Percentiles rank a stretch among this genome's conserved stretches.
Conservation (phyloP, 2,113 vertebrate species). For the Nipponia nippon region DNA sequence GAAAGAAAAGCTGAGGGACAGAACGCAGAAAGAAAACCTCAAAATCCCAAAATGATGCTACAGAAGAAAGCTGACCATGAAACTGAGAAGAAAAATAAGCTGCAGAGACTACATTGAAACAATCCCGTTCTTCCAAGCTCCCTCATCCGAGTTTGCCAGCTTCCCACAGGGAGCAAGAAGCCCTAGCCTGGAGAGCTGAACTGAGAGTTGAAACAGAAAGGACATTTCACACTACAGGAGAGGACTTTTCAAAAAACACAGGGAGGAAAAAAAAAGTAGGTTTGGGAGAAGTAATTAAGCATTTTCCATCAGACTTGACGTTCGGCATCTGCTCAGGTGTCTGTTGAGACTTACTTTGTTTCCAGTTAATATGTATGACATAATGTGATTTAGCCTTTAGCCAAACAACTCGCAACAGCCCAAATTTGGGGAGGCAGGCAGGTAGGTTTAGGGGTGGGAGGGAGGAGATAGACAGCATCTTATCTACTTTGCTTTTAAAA, state of each 20-base stretch:
- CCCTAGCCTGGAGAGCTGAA: neutral
- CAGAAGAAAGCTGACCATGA: neutral
- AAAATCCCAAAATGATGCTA: neutral
- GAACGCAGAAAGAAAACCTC: neutral
- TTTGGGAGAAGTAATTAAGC: conserved; percentile 43
- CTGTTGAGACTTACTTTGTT: conserved; percentile 16
- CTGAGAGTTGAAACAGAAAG: neutral
- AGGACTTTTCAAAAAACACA: neutral
- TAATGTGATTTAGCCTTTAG: neutral
- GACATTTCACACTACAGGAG: neutral
- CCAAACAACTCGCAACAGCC: neutral
- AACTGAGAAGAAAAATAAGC: neutral
- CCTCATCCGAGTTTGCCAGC: neutral
- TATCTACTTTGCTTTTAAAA: neutral
- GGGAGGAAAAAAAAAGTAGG: no score
- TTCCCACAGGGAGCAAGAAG: neutral
- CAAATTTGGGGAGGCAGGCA: neutral
- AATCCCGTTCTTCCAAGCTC: neutral
- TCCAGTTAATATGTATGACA: neutral
- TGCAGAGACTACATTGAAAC: neutral
- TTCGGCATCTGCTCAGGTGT: conserved; percentile 47
- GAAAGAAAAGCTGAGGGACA: neutral
- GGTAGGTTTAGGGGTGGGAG: neutral
- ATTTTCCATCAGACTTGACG: conserved; percentile 50
- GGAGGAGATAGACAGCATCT: neutral